These are phyloP conservation scores for Tenodera sinensis DNA, from an alignment of 2,888 invertebrate genomes.

Conservation along the genomic window DNA sequence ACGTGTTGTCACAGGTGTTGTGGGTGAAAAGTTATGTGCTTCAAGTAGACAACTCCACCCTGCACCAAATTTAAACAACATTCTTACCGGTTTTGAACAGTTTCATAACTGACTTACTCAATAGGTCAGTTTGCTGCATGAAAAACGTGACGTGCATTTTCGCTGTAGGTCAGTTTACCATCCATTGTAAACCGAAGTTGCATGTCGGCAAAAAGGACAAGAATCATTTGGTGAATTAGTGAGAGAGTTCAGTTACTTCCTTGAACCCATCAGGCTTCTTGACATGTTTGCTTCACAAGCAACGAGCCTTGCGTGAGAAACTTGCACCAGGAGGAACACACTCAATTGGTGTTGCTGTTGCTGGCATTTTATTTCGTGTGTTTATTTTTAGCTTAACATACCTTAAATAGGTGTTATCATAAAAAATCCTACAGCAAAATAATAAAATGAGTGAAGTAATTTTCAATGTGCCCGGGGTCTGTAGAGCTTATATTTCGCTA, in stretches of 20 bases:
- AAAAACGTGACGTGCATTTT: not conserved
- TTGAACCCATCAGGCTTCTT: not conserved
- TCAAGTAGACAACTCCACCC: not conserved
- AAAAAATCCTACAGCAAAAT: too few species aligned
- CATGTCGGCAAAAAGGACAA: not conserved
- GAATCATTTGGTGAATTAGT: not conserved
- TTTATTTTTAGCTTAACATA: too few species aligned
- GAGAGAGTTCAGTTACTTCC: not conserved
- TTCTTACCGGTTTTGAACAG: not conserved
- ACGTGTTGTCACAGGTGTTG: not conserved
- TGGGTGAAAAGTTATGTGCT: not conserved
- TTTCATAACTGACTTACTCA: not conserved
- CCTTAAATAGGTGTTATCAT: too few species aligned
- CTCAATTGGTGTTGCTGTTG: too few species aligned
- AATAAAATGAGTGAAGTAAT: too few species aligned
- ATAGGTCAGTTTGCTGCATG: not conserved
- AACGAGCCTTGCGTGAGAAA: not conserved
- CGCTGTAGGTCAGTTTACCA: not conserved
- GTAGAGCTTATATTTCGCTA: too few species aligned
- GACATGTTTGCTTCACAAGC: not conserved
- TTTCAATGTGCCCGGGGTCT: too few species aligned
- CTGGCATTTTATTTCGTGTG: too few species aligned
- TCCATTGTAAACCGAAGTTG: not conserved
- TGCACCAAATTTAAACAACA: not conserved
- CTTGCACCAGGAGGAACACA: too few species aligned